These are phyloP conservation scores for Oscheius sp. DNA, from an alignment of 1,140 invertebrate genomes.

Conservation along the genomic window DNA sequence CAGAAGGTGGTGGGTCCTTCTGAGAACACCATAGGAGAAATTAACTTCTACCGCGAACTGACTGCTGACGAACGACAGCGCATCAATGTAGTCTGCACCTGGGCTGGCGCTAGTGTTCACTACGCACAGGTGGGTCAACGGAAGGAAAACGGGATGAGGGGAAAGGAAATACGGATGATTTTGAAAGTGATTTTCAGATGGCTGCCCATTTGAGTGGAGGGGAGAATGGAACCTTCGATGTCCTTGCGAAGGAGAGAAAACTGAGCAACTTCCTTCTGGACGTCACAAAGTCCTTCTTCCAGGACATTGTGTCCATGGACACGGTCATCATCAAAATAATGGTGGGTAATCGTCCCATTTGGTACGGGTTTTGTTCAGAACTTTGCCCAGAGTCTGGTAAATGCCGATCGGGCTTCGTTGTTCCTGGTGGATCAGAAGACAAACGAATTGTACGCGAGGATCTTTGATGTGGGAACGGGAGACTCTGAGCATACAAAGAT, in stretches of 20 bases:
- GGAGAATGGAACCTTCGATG: slow-evolving; percentile 17
- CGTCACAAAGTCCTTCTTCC: slow-evolving; percentile 72
- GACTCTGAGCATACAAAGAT: slow-evolving; percentile 28
- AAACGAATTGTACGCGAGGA: slow-evolving; percentile 74
- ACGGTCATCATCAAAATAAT: slow-evolving; percentile 78
- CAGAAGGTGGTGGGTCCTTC: slow-evolving; percentile 6
- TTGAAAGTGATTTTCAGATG: slow-evolving; percentile 12
- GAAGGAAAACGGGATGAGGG: not conserved
- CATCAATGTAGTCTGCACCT: slow-evolving; percentile 49
- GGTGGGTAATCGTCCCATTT: slow-evolving; percentile 60
- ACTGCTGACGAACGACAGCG: slow-evolving; percentile 46
- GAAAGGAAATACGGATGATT: no score
- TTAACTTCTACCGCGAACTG: slow-evolving; percentile 48
- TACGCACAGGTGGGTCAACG: slow-evolving; percentile 43
- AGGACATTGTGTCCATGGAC: slow-evolving; percentile 81
- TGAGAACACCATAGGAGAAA: slow-evolving; percentile 37
- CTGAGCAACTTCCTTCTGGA: slow-evolving; percentile 73
- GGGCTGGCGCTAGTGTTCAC: slow-evolving; percentile 45
- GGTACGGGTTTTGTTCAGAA: slow-evolving; percentile 64
- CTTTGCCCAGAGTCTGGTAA: slow-evolving; percentile 75
- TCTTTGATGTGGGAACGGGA: slow-evolving; percentile 73
- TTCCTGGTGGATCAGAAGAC: slow-evolving; percentile 49
- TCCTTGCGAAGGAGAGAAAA: slow-evolving; percentile 67
- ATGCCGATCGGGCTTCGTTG: slow-evolving; percentile 70
- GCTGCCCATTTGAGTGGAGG: slow-evolving; percentile 5